Evolutionary conservation across 23 tunicate species (phyloP), one percentile per base, ranked within the genome.

Genomic region (Halocynthia roretzi): DNA sequence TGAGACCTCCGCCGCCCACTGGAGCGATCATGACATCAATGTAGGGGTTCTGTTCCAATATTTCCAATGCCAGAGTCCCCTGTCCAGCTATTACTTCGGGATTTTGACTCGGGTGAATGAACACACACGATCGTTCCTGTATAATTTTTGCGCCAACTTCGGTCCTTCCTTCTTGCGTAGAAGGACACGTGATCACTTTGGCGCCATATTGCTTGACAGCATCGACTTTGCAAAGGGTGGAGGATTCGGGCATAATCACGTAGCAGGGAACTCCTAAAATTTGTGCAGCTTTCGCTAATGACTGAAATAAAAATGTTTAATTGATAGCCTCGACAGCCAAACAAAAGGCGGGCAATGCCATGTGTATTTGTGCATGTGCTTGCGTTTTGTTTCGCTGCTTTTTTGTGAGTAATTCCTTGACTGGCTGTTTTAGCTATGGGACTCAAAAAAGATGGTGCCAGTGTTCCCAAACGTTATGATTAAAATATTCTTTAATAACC

Each of bases 1-100:
- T 93, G 83, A 93, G 68, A 8, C 98, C 94, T 8, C 98, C 98
- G 6, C 98, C 98, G 0, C 98, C 98, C 61, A 93, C 98, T 23
- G 98, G 81, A 7, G 82, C 94, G 54, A 93, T 66, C 49, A 93
- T 87, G 51, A 80, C 87, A 56, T 93, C 98, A 50, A 87, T 40
- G 57, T 93, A 69, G 8, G 98, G 89, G 54, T 84, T 83, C 56
- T 93, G 87, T 71, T 93, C 77, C 63, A 93, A 53, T 77, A 93
- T 87, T 80, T 93, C 98, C n/a, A 93, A 51, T 10, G 85, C 98
- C 70, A 93, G 55, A 7, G 98, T 93, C n/a, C 98, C 98, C 58
- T 93, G 98, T 6, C 98, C 98, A 51, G 86, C 77, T 8, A 87
- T 87, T 0, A 87, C 89, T 10, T 61, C 80, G 4, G 94, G 89